Evolutionary conservation across 2,797 vertebrate genomes (phyloP).

Genomic region (Enteromius mattozi): DNA sequence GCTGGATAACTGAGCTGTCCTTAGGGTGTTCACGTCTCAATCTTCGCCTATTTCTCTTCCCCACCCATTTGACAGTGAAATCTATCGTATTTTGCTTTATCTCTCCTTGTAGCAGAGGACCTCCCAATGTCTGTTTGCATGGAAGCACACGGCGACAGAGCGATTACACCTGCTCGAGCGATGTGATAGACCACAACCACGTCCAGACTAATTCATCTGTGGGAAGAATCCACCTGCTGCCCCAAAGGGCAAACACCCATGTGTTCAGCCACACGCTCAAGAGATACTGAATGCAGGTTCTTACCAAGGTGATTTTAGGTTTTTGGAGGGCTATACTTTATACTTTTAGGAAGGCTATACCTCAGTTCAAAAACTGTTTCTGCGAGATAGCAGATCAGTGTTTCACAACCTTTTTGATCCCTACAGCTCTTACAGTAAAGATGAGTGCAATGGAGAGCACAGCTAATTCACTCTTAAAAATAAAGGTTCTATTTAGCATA

Average conservation of each 20-base stretch:
- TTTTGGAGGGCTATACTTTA: neutral
- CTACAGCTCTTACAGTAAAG: neutral
- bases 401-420: no score
- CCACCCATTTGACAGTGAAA: slow-evolving; percentile 69
- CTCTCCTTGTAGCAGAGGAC: slow-evolving; percentile 71
- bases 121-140: slow-evolving; percentile 75
- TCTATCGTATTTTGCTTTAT: slow-evolving; percentile 77
- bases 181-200: slow-evolving; percentile 67
- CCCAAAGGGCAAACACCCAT: slow-evolving; percentile 66
- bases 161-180: slow-evolving; percentile 57
- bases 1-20: slow-evolving; percentile 79
- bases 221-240: slow-evolving; percentile 73
- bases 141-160: slow-evolving; percentile 67
- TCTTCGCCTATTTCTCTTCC: slow-evolving; percentile 56
- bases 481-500: neutral
- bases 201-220: slow-evolving; percentile 77
- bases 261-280: slow-evolving; percentile 52
- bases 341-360: neutral
- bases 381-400: neutral
- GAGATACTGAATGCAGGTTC: slow-evolving; percentile 1
- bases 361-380: neutral
- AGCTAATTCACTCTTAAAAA: neutral
- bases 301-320: neutral
- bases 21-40: slow-evolving; percentile 73
- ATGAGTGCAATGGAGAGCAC: neutral